Evolutionary conservation across 1,140 invertebrate species (phyloP), one percentile per base, ranked within the genome.

Genomic region (Alviniconcha marisindica): DNA sequence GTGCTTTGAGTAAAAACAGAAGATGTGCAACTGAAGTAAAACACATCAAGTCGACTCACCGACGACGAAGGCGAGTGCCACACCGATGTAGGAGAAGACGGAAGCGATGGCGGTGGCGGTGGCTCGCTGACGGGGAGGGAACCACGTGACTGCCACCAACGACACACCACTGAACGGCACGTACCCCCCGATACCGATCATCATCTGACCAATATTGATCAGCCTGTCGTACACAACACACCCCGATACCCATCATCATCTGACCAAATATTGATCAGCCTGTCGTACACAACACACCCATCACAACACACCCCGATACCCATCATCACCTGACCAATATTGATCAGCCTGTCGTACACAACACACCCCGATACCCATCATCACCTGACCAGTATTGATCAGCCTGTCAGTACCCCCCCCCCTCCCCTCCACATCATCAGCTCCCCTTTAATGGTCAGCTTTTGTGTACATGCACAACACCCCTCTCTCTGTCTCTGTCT

Each of bases 301-400:
- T n/a, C n/a, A n/a, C n/a, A n/a, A n/a, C n/a, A 87, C 1, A 91
- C 91, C n/a, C 89, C 88, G 28, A 92, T 81, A 3, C 93, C 93
- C 74, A 91, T 89, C 18, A 93, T 21, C 18, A 93, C 80, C 51
- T 87, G 86, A n/a, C 86, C 85, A 18, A 83, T 42, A 44, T 87
- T 85, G 44, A 88, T 88, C n/a, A 89, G 82, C 90, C 90, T 91
- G 78, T n/a, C n/a, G n/a, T n/a, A n/a, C n/a, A 54, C 51, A 54
- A 54, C 51, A 54, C 12, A 54, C 51, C 18, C 28, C 18, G 5
- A 66, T 5, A 66, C 60, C 18, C 28, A 66, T 21, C 10, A 51
- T 7, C 48, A 51, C 48, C 48, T 51, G 48, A 21, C 48, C 48
- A 51, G 21, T 7, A 21, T 7, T 7, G 48, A 51, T 51, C 48